phyloP scores from a whole-genome alignment of 2,888 invertebrate species.

The Erannis defoliaria region DNA sequence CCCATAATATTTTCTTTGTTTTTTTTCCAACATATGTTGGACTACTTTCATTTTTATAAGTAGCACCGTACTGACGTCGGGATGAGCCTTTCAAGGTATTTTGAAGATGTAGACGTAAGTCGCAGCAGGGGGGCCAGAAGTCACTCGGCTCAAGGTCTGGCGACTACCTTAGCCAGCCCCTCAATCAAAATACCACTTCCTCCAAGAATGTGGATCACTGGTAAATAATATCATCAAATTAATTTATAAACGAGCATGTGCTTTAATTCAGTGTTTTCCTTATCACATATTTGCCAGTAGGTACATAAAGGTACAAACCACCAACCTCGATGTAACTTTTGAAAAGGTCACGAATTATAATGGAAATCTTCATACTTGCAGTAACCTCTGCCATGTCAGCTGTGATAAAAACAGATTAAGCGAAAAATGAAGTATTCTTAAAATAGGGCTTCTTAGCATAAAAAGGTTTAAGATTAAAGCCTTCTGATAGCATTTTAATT shows the following conservation, averaged over 20 bases:
- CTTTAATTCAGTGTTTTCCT: background rate
- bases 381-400: conserved; percentile 5
- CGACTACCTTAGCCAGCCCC: conserved; percentile 67
- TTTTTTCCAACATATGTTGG: conserved; percentile 76
- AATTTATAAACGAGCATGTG: background rate
- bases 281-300: background rate
- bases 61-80: conserved; percentile 55
- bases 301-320: background rate
- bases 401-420: background rate
- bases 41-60: conserved; percentile 65
- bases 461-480: no score
- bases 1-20: conserved; percentile 60
- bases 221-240: conserved; percentile 58
- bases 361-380: background rate
- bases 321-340: conserved; percentile 11
- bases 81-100: conserved; percentile 67
- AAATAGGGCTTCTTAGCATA: no score
- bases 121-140: conserved; percentile 66
- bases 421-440: background rate
- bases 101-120: conserved; percentile 54
- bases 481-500: no score
- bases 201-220: conserved; percentile 82
- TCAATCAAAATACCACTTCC: conserved; percentile 83
- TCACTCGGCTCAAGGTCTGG: conserved; percentile 79
- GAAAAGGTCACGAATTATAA: conserved; percentile 4